Percentiles rank a stretch among this genome's conserved stretches.
Evolutionary conservation across 2,113 vertebrate genomes (phyloP).

Genomic region (Paramormyrops kingsleyae): DNA sequence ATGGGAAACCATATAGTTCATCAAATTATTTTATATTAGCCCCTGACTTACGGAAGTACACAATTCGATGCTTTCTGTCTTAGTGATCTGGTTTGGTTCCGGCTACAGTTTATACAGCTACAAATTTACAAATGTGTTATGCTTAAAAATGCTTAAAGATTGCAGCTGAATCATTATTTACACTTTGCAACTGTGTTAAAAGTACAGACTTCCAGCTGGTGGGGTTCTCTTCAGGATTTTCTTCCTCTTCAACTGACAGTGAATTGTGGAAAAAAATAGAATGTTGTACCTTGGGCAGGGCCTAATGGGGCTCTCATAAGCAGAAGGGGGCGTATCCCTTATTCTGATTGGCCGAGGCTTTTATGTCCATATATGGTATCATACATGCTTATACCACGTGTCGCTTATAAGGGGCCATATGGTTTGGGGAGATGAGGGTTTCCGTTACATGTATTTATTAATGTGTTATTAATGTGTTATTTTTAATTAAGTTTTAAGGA

Average conservation of each 20-base stretch:
- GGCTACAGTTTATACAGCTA: neutral
- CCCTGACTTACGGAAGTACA: neutral
- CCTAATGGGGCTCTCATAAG: too few relatives aligned
- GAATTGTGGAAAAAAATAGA: neutral
- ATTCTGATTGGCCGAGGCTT: too few relatives aligned
- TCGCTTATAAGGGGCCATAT: too few relatives aligned
- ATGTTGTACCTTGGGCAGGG: too few relatives aligned
- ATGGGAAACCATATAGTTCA: neutral
- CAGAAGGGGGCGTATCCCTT: too few relatives aligned
- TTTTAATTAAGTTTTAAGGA: too few relatives aligned
- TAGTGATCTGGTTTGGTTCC: neutral
- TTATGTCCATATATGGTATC: too few relatives aligned
- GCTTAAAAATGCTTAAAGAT: neutral
- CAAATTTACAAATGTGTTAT: neutral
- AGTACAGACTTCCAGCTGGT: neutral
- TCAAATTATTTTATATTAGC: neutral
- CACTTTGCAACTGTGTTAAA: neutral
- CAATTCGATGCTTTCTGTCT: neutral
- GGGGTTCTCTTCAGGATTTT: neutral
- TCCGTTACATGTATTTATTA: too few relatives aligned
- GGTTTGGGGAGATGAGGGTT: too few relatives aligned
- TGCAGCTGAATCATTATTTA: neutral
- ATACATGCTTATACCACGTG: too few relatives aligned
- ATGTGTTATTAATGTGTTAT: too few relatives aligned
- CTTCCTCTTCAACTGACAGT: neutral